Conservation (phyloP, 2,797 vertebrate species). For the Steatocranus sp. region DNA sequence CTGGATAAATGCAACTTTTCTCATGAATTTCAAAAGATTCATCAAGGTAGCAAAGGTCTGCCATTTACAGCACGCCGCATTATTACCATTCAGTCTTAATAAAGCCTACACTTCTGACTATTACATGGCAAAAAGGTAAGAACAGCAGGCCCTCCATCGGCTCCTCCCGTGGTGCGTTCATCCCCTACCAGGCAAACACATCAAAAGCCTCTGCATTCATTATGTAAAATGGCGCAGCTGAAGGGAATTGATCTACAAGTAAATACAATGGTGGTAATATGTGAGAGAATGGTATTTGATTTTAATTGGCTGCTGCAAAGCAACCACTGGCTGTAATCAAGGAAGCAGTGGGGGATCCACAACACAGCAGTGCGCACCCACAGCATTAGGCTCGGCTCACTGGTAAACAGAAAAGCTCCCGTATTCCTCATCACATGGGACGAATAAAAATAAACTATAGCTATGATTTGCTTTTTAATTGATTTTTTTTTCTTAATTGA, state of each 20-base stretch:
- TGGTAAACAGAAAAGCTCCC: slow-evolving; percentile 18
- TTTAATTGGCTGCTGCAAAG: slow-evolving; percentile 67
- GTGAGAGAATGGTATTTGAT: slow-evolving; percentile 56
- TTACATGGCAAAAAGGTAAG: slow-evolving; percentile 32
- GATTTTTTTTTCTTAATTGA: not conserved
- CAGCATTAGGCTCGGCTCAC: slow-evolving; percentile 35
- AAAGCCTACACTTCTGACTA: not conserved
- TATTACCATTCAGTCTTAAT: not conserved
- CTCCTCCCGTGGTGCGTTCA: slow-evolving; percentile 4
- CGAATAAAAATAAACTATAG: slow-evolving; percentile 28
- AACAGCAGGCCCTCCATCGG: slow-evolving; percentile 22
- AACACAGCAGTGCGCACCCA: slow-evolving; percentile 36
- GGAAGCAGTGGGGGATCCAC: slow-evolving; percentile 50
- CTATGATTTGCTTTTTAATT: slow-evolving; percentile 16
- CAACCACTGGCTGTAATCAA: slow-evolving; percentile 60
- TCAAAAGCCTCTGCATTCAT: slow-evolving; percentile 58
- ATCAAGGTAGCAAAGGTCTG: not conserved
- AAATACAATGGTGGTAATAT: slow-evolving; percentile 58
- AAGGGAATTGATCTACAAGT: slow-evolving; percentile 58
- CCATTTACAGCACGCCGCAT: not conserved
- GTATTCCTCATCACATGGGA: slow-evolving; percentile 14
- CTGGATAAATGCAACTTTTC: not conserved
- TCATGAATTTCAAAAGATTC: not conserved
- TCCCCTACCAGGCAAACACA: slow-evolving; percentile 47
- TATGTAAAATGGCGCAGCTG: slow-evolving; percentile 58